phyloP scores from a whole-genome alignment of 2,888 invertebrate species.

The Sinotaia quadrata region DNA sequence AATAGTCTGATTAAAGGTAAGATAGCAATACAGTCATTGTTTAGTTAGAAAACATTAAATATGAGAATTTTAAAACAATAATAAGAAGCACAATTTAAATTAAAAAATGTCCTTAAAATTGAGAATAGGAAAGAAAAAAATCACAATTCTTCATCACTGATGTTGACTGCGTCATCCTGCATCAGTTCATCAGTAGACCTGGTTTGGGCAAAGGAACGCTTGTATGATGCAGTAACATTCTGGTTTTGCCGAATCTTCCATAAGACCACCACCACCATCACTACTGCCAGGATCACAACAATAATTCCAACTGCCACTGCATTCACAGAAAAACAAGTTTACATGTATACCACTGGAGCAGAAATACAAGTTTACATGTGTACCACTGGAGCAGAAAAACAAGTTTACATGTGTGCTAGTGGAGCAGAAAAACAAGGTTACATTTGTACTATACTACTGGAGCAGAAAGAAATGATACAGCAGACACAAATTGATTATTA shows the following conservation, averaged over 20 bases:
- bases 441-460: no score
- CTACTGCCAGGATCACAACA: conserved; percentile 5
- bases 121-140: no score
- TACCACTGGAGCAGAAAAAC: not conserved
- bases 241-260: not conserved
- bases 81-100: no score
- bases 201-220: conserved; percentile 10
- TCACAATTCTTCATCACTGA: conserved; percentile 19
- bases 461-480: no score
- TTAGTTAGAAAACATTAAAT: no score
- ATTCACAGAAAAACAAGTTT: not conserved
- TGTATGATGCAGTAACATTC: conserved; percentile 16
- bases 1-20: no score
- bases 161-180: not conserved
- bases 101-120: no score
- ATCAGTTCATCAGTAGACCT: conserved; percentile 6
- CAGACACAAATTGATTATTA: no score
- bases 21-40: no score
- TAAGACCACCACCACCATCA: conserved; percentile 6
- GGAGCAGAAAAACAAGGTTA: not conserved
- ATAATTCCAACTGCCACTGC: conserved; percentile 5
- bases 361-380: not conserved
- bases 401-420: no score
- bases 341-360: not conserved
- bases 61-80: no score